These are phyloP conservation scores for Ophioninae sp. DNA, from an alignment of 2,888 invertebrate genomes.

Conservation along the genomic window DNA sequence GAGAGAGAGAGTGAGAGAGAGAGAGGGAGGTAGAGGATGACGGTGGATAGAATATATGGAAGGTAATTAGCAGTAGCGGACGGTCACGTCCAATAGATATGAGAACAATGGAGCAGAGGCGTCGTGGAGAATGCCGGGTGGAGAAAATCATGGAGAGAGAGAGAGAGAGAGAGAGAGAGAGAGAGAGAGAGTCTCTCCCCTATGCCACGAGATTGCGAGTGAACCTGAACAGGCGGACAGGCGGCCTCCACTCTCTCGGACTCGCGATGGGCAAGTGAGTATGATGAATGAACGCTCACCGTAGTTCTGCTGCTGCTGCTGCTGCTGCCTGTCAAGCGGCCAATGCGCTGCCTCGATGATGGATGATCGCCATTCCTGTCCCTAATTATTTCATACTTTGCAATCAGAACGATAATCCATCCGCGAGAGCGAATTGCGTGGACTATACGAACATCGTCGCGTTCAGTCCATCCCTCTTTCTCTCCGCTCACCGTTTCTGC, in stretches of 20 bases:
- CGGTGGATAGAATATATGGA: conserved; percentile 60
- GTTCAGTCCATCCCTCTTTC: conserved; percentile 5
- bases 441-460: conserved; percentile 23
- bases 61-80: conserved; percentile 78
- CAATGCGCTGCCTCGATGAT: conserved; percentile 71
- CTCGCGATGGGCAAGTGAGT: conserved; percentile 77
- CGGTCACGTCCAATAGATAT: conserved; percentile 71
- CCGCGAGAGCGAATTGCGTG: conserved; percentile 63
- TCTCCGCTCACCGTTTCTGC: conserved; percentile 69
- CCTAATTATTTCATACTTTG: conserved; percentile 82
- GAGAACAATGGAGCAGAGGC: conserved; percentile 71
- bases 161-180: conserved; percentile 32
- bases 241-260: conserved; percentile 43
- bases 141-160: conserved; percentile 27
- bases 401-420: conserved; percentile 81
- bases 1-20: conserved; percentile 22
- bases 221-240: conserved; percentile 54
- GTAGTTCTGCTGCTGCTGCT: conserved; percentile 66
- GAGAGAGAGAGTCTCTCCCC: conserved; percentile 41
- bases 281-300: conserved; percentile 79
- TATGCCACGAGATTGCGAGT: conserved; percentile 42
- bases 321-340: conserved; percentile 60
- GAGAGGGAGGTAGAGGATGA: conserved; percentile 22
- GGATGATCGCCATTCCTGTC: conserved; percentile 78
- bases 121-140: conserved; percentile 66